Conservation (phyloP, 2,888 invertebrate species). For the Phortica magna region DNA sequence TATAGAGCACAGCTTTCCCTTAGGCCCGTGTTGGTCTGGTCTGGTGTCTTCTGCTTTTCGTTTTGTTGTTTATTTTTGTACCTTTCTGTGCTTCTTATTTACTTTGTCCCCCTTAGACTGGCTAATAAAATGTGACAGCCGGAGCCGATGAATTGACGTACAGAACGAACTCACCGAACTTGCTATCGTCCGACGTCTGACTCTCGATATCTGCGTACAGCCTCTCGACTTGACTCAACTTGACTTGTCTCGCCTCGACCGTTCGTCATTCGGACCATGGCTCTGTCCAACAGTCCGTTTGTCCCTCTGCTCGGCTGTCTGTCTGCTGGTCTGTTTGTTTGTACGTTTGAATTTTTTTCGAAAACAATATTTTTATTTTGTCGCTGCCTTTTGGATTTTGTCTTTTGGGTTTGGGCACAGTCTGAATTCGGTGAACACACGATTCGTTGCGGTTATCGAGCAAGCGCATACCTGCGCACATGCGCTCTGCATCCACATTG, state of each 20-base stretch:
- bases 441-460: slow-evolving; percentile 65
- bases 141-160: slow-evolving; percentile 38
- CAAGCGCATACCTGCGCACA: slow-evolving; percentile 65
- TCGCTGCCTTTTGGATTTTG: slow-evolving; percentile 14
- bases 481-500: slow-evolving; percentile 48
- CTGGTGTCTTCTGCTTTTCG: neutral
- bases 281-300: neutral
- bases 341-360: slow-evolving; percentile 15
- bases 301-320: slow-evolving; percentile 37
- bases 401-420: slow-evolving; percentile 42
- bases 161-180: slow-evolving; percentile 23
- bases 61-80: slow-evolving; percentile 1
- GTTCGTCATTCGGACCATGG: slow-evolving; percentile 28
- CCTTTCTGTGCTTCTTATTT: slow-evolving; percentile 21
- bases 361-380: slow-evolving; percentile 1
- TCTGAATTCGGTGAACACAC: slow-evolving; percentile 33
- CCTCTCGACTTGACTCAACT: neutral
- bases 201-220: slow-evolving; percentile 37
- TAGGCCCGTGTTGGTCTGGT: neutral
- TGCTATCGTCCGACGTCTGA: slow-evolving; percentile 9
- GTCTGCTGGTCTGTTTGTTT: slow-evolving; percentile 25
- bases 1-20: neutral
- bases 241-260: neutral
- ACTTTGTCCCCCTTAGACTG: slow-evolving; percentile 44
- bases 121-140: slow-evolving; percentile 55